Evolutionary conservation across 2,797 vertebrate species (phyloP).

Genomic region (Schizothorax lantsangensis): DNA sequence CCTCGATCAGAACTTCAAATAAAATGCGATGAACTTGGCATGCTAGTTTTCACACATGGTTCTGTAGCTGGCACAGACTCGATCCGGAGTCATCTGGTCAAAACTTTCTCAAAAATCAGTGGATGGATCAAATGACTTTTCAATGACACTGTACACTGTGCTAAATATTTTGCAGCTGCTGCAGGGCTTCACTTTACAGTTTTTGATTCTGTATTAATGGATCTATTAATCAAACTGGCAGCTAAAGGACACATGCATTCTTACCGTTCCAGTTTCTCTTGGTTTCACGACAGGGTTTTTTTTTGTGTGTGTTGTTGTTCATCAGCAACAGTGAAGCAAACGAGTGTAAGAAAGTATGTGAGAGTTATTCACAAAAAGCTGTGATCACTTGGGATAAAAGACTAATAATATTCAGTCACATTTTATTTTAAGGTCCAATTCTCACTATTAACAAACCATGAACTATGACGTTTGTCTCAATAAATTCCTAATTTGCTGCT

Average conservation of each 20-base stretch:
- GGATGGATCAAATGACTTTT: constrained; percentile 14
- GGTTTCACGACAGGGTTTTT: constrained; percentile 63
- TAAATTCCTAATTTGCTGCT: too few relatives aligned
- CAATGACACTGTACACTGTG: constrained; percentile 44
- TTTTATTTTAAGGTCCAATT: not conserved
- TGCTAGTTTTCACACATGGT: not conserved
- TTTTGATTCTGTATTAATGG: constrained; percentile 68
- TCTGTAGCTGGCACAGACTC: not conserved
- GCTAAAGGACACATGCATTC: constrained; percentile 57
- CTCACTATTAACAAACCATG: not conserved
- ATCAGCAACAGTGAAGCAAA: constrained; percentile 67
- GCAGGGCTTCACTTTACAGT: constrained; percentile 48
- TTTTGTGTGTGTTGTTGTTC: constrained; percentile 54
- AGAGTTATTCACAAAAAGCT: constrained; percentile 47
- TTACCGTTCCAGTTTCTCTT: constrained; percentile 62
- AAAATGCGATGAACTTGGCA: not conserved
- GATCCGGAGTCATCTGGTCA: not conserved
- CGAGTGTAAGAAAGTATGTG: constrained; percentile 55
- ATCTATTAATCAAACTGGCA: constrained; percentile 76
- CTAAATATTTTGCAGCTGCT: constrained; percentile 49
- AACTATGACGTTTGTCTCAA: not conserved
- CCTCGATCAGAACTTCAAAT: constrained; percentile 3
- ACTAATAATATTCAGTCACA: not conserved
- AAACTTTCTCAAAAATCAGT: constrained; percentile 3
- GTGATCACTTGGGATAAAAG: constrained; percentile 9